Evolutionary conservation across 2,888 invertebrate genomes (phyloP).

Genomic region (Reticulitermes lucifugus): DNA sequence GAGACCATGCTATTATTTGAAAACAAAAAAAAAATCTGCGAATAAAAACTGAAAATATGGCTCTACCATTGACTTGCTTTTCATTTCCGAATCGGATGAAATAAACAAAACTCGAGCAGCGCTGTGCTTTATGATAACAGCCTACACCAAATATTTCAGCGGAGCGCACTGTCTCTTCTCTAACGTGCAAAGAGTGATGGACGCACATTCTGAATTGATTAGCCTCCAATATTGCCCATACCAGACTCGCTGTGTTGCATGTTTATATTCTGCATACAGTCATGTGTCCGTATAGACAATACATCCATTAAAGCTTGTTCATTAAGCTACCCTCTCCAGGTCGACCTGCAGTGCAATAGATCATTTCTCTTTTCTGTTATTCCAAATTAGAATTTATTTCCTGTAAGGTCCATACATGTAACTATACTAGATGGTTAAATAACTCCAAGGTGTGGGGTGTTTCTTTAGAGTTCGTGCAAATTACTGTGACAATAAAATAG

Average conservation of each 20-base stretch:
- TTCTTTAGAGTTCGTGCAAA: no score
- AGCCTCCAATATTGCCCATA: neutral
- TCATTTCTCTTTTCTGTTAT: no score
- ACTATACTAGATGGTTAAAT: no score
- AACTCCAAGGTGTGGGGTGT: no score
- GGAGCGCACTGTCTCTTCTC: neutral
- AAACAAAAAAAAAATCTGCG: no score
- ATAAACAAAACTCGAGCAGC: neutral
- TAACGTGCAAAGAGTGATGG: neutral
- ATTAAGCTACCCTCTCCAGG: neutral
- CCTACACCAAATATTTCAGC: neutral
- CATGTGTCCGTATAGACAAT: neutral
- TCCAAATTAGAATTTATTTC: no score
- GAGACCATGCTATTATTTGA: no score
- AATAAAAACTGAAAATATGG: neutral
- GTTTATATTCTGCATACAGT: conserved; percentile 7
- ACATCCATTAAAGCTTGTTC: neutral
- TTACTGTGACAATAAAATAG: no score
- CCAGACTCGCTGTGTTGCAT: neutral
- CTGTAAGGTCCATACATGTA: no score
- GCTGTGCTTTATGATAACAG: neutral
- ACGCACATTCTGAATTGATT: neutral
- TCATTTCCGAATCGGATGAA: neutral
- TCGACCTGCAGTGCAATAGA: no score
- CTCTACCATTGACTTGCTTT: neutral